phyloP scores from a whole-genome alignment of 2,797 vertebrate species.

The Melopsittacus undulatus region DNA sequence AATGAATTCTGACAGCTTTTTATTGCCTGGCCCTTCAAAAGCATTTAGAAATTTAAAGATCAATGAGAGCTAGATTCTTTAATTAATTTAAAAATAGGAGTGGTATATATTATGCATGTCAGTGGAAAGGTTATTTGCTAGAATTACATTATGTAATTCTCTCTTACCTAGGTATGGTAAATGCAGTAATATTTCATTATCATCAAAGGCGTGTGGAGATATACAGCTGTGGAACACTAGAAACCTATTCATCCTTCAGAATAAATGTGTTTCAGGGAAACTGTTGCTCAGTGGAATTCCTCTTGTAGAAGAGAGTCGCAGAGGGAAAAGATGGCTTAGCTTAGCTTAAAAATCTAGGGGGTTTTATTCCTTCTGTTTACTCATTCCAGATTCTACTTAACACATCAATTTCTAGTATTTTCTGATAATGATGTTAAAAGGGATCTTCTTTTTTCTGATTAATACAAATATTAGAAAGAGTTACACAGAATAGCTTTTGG shows the following conservation, averaged over 20 bases:
- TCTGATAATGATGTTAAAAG: background rate
- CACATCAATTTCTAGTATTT: background rate
- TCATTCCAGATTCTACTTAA: background rate
- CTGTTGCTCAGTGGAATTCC: background rate
- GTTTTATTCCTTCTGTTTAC: background rate
- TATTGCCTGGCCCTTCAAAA: background rate
- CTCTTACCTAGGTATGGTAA: background rate
- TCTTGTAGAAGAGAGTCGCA: background rate
- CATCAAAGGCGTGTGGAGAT: background rate
- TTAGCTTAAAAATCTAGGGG: background rate
- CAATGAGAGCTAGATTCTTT: background rate
- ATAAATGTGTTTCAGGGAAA: background rate
- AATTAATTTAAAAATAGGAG: conserved; percentile 21
- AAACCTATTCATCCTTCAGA: background rate
- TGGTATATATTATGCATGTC: background rate
- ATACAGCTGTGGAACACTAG: background rate
- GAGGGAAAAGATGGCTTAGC: background rate
- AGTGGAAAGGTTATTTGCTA: background rate
- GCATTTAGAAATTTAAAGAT: background rate
- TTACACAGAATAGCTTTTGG: background rate
- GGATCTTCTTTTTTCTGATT: background rate
- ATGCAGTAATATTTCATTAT: background rate
- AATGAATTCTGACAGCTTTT: conserved; percentile 18
- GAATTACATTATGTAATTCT: background rate
- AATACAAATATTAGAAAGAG: background rate